Evolutionary conservation across 2,113 vertebrate species (phyloP).

Genomic region (Osmerus eperlanus): DNA sequence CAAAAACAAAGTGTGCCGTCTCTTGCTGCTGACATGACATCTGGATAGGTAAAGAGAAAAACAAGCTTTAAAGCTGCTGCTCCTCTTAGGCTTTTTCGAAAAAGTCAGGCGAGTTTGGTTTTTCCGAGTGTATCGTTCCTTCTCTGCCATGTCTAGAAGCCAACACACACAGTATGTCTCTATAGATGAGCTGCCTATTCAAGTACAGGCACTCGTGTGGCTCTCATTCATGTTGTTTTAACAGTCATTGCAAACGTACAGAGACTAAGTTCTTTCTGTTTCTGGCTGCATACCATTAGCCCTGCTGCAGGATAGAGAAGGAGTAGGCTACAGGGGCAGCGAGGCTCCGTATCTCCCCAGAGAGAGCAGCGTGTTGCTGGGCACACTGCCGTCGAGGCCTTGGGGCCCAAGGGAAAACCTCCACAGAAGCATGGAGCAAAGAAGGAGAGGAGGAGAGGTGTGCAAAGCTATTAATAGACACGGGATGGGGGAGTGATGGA

Average conservation of each 20-base stretch:
- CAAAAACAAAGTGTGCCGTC: neutral
- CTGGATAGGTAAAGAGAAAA: neutral
- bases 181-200: too few relatives aligned
- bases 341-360: conserved; percentile 46
- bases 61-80: too few relatives aligned
- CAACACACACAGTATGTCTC: too few relatives aligned
- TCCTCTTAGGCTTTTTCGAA: too few relatives aligned
- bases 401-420: conserved; percentile 47
- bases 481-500: conserved; percentile 49
- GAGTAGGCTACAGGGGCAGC: conserved; percentile 54
- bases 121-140: too few relatives aligned
- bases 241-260: neutral
- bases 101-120: too few relatives aligned
- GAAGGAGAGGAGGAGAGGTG: conserved; percentile 31
- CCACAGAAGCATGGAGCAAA: conserved; percentile 46
- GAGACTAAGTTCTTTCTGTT: conserved; percentile 24
- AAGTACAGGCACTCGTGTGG: too few relatives aligned
- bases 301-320: conserved; percentile 60
- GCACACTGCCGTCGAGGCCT: conserved; percentile 47
- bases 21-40: neutral
- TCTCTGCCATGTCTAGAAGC: too few relatives aligned
- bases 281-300: conserved; percentile 37
- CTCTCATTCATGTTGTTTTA: neutral
- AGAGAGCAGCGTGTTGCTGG: conserved; percentile 46
- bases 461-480: conserved; percentile 59